These are phyloP conservation scores for Chaetodon auriga DNA, from an alignment of 2,113 vertebrate species.

Conservation along the genomic window DNA sequence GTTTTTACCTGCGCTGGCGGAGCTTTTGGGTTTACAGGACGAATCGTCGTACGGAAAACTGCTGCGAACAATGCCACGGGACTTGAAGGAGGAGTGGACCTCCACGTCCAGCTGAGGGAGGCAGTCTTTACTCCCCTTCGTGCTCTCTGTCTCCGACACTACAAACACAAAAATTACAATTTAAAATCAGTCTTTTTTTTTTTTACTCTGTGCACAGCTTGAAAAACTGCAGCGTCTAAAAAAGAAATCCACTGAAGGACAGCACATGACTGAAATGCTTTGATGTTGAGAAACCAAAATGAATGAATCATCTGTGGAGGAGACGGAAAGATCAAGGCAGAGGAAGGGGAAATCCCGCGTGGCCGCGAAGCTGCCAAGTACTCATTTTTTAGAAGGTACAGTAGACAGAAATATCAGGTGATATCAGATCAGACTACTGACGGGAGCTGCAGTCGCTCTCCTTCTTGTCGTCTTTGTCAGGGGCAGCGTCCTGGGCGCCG, in stretches of 20 bases:
- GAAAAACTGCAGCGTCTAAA: not conserved
- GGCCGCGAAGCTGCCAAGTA: slow-evolving; percentile 13
- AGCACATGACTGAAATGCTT: slow-evolving; percentile 19
- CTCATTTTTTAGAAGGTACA: not conserved
- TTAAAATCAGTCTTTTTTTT: slow-evolving; percentile 1
- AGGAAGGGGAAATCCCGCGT: slow-evolving; percentile 29
- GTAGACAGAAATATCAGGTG: slow-evolving; percentile 23
- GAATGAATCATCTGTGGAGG: slow-evolving; percentile 43
- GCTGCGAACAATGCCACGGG: slow-evolving; percentile 79
- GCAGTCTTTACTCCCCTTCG: slow-evolving; percentile 80
- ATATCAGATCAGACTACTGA: slow-evolving; percentile 64
- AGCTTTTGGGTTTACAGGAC: slow-evolving; percentile 65
- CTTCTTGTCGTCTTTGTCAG: slow-evolving; percentile 74
- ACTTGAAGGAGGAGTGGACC: slow-evolving; percentile 55
- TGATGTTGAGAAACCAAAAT: slow-evolving; percentile 38
- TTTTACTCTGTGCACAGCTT: not conserved
- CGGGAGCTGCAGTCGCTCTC: slow-evolving; percentile 82
- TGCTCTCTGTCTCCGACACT: slow-evolving; percentile 82
- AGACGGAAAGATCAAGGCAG: slow-evolving; percentile 42
- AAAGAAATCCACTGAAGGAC: slow-evolving; percentile 2
- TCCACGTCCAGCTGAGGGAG: slow-evolving; percentile 79
- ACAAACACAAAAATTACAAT: slow-evolving; percentile 43
- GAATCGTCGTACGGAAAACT: slow-evolving; percentile 64
- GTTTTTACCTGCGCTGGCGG: slow-evolving; percentile 66
- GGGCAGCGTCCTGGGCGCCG: slow-evolving; percentile 20